These are phyloP conservation scores for Argopecten irradians DNA, from an alignment of 1,140 invertebrate genomes.

Conservation along the genomic window DNA sequence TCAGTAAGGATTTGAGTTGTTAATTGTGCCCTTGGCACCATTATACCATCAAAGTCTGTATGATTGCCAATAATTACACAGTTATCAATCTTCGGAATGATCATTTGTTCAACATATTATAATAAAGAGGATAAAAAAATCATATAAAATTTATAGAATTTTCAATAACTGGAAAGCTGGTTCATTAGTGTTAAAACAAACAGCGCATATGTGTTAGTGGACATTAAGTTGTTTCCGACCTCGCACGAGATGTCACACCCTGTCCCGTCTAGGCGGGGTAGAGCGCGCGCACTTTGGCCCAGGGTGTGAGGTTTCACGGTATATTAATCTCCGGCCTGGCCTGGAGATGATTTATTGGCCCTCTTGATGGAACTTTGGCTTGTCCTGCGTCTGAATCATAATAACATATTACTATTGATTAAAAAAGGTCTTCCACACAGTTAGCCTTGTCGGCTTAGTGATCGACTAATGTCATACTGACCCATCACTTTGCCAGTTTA, in stretches of 20 bases:
- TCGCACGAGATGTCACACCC: background rate
- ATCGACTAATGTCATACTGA: background rate
- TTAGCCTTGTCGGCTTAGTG: background rate
- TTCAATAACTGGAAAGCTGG: background rate
- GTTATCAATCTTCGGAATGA: background rate
- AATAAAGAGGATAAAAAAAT: background rate
- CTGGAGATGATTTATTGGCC: background rate
- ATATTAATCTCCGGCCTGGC: constrained; percentile 5
- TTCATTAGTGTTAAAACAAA: background rate
- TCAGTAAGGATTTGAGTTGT: background rate
- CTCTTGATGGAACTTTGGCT: background rate
- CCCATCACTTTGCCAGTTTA: background rate
- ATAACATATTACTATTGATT: background rate
- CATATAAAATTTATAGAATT: background rate
- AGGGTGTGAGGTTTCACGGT: background rate
- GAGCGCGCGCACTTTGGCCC: background rate
- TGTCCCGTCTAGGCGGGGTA: background rate
- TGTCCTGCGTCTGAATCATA: background rate
- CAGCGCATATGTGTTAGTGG: background rate
- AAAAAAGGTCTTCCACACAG: background rate
- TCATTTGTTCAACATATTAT: background rate
- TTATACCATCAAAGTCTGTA: background rate
- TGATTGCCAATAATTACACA: background rate
- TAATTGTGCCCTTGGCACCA: background rate
- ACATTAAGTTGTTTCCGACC: background rate